Evolutionary conservation across 2,113 vertebrate genomes (phyloP).

Genomic region (Neolamprologus hecqui): DNA sequence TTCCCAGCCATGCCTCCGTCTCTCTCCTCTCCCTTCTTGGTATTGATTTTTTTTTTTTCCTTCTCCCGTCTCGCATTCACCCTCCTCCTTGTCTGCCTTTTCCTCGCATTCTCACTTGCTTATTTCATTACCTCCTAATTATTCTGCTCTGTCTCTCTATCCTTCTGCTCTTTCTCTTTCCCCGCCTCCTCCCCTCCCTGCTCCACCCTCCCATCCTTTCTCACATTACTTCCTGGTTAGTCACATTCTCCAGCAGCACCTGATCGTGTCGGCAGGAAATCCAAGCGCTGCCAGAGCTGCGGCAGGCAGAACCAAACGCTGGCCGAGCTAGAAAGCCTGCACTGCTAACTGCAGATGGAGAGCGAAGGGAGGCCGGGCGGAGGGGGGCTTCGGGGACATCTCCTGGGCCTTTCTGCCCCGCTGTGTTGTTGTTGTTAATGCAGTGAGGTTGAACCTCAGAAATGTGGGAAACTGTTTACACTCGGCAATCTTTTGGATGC

Average conservation of each 20-base stretch:
- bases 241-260: conserved; percentile 58
- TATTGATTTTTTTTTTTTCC: background rate
- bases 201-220: background rate
- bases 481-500: background rate
- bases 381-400: background rate
- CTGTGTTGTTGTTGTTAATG: background rate
- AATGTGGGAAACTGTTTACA: background rate
- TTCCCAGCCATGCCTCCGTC: background rate
- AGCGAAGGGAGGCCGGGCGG: background rate
- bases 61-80: background rate
- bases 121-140: conserved; percentile 15
- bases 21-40: background rate
- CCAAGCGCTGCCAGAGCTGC: conserved; percentile 33
- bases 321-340: background rate
- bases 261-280: conserved; percentile 55
- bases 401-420: background rate
- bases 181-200: background rate
- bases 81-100: background rate
- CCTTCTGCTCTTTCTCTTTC: background rate
- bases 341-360: background rate
- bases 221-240: conserved; percentile 61
- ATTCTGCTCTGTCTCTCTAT: background rate
- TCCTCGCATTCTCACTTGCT: conserved; percentile 2
- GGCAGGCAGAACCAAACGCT: conserved; percentile 14
- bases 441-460: background rate